phyloP scores from a whole-genome alignment of 2,888 invertebrate species.

The Lamellibrachia columna region DNA sequence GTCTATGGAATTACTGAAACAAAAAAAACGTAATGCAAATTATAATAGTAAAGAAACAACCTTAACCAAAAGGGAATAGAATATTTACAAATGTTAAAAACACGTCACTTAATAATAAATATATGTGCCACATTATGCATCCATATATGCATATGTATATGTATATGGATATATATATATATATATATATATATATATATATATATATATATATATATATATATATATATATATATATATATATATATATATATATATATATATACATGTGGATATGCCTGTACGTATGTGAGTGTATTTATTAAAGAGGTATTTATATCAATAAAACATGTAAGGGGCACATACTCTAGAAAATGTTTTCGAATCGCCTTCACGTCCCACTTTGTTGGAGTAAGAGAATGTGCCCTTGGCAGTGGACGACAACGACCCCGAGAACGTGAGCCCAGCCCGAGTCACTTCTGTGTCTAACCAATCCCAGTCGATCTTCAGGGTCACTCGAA shows the following conservation, averaged over 20 bases:
- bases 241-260: background rate
- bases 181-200: background rate
- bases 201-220: background rate
- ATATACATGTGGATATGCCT: background rate
- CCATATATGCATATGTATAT: no score
- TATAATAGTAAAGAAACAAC: background rate
- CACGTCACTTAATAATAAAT: no score
- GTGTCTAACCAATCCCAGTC: background rate
- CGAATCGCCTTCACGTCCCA: background rate
- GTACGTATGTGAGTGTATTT: background rate
- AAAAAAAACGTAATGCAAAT: background rate
- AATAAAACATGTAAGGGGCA: background rate
- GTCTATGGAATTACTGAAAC: background rate
- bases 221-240: background rate
- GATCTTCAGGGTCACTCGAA: background rate
- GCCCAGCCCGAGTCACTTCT: constrained; percentile 6
- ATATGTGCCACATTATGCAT: no score
- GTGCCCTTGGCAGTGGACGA: background rate
- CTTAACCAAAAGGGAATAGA: no score
- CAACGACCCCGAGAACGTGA: background rate
- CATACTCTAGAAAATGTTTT: background rate
- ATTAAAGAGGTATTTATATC: background rate
- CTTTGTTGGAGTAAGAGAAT: background rate
- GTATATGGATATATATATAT: no score
- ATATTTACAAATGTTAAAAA: no score